Conservation (phyloP, 2,797 vertebrate species). For the Alosa sapidissima region DNA sequence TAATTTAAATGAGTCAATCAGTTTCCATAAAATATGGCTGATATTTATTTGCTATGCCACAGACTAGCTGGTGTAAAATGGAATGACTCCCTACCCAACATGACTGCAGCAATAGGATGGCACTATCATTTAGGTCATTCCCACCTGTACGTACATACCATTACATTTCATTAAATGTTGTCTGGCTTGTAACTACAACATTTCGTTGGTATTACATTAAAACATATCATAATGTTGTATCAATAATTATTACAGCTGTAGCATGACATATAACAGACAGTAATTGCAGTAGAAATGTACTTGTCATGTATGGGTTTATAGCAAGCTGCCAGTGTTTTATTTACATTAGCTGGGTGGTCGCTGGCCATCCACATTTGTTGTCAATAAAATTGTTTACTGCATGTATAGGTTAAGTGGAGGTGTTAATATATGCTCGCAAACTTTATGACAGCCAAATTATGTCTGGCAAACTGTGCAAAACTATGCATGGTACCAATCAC, state of each 20-base stretch:
- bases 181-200: background rate
- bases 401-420: background rate
- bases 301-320: background rate
- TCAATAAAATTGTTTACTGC: conserved; percentile 27
- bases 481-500: conserved; percentile 4
- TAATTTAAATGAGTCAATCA: too few relatives aligned
- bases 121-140: background rate
- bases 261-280: background rate
- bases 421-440: background rate
- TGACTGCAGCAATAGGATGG: too few relatives aligned
- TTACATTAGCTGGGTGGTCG: conserved; percentile 28
- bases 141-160: background rate
- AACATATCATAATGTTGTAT: too few relatives aligned
- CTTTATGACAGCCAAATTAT: background rate
- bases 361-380: conserved; percentile 8
- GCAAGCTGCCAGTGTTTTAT: background rate
- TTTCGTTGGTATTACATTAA: background rate
- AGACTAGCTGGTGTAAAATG: too few relatives aligned
- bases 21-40: too few relatives aligned
- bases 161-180: background rate
- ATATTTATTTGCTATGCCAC: too few relatives aligned
- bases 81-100: too few relatives aligned
- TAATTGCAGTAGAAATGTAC: background rate
- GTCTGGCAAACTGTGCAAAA: background rate
- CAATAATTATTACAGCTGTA: too few relatives aligned